Evolutionary conservation across 2,888 invertebrate genomes (phyloP).

Genomic region (Luperina nickerlii): DNA sequence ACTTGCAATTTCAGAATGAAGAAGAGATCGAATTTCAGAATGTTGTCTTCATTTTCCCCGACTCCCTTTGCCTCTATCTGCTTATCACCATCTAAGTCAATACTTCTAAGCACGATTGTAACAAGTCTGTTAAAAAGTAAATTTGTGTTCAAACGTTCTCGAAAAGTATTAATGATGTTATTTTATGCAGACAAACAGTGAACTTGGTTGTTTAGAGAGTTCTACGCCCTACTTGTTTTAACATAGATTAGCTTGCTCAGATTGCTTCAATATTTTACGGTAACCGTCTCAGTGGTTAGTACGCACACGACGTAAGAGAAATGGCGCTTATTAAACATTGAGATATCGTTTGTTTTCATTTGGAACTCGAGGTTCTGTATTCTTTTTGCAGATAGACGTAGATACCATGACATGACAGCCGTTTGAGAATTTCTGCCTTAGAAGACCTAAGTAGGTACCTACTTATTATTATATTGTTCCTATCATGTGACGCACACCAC

Average conservation of each 20-base stretch:
- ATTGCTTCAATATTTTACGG: slow-evolving; percentile 60
- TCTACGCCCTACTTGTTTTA: slow-evolving; percentile 65
- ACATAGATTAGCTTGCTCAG: slow-evolving; percentile 45
- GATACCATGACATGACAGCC: background rate
- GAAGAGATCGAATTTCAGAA: background rate
- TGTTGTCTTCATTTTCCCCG: background rate
- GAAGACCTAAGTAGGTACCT: background rate
- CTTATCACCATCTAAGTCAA: background rate
- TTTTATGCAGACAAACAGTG: slow-evolving; percentile 48
- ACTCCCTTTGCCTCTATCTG: no score
- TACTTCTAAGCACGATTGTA: background rate
- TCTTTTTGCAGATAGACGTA: background rate
- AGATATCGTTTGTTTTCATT: slow-evolving; percentile 39
- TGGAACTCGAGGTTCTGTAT: slow-evolving; percentile 8
- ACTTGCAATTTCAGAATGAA: background rate
- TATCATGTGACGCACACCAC: background rate
- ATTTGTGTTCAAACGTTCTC: background rate
- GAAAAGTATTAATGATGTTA: slow-evolving; percentile 34
- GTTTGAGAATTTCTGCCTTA: background rate
- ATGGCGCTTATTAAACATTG: slow-evolving; percentile 42
- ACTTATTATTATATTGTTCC: background rate
- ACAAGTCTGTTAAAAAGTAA: background rate
- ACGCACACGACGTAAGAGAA: slow-evolving; percentile 43
- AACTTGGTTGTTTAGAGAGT: slow-evolving; percentile 66
- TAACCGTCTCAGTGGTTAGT: slow-evolving; percentile 25